Conservation (phyloP, 2,113 vertebrate species). For the Plotosus lineatus region DNA sequence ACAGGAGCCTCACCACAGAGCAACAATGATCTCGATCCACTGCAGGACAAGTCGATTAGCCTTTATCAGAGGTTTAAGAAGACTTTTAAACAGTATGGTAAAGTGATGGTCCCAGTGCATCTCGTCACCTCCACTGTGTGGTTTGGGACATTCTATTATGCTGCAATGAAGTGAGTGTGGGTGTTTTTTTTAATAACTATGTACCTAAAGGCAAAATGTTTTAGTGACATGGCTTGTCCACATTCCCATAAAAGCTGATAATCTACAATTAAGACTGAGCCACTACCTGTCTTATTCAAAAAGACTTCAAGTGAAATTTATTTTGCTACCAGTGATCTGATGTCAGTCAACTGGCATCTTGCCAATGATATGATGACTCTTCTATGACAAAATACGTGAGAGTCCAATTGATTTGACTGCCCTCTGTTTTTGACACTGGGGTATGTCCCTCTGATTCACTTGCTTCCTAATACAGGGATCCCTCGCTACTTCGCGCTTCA, state of each 20-base stretch:
- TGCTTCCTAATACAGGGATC: too few species aligned
- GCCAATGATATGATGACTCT: too few species aligned
- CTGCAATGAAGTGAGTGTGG: conserved; percentile 89
- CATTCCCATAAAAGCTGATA: neutral
- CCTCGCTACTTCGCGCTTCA: too few species aligned
- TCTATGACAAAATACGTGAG: neutral
- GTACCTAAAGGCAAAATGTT: too few species aligned
- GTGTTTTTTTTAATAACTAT: too few species aligned
- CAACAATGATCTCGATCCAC: conserved; percentile 78
- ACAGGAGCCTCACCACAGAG: neutral
- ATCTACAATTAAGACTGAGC: neutral
- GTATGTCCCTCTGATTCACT: neutral
- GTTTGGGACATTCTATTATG: conserved; percentile 97
- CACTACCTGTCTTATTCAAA: neutral
- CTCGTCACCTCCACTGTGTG: conserved; percentile 88
- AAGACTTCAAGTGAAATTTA: too few species aligned
- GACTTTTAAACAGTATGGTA: conserved; percentile 96
- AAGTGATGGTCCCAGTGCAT: conserved; percentile 95
- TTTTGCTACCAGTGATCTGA: too few species aligned
- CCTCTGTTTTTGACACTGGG: neutral
- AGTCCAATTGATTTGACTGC: neutral
- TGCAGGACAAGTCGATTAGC: conserved; percentile 91
- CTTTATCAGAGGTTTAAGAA: conserved; percentile 92
- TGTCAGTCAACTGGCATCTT: neutral
- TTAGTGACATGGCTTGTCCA: neutral